phyloP scores from a whole-genome alignment of 2,888 invertebrate species.

The Oscheius myriophilus region DNA sequence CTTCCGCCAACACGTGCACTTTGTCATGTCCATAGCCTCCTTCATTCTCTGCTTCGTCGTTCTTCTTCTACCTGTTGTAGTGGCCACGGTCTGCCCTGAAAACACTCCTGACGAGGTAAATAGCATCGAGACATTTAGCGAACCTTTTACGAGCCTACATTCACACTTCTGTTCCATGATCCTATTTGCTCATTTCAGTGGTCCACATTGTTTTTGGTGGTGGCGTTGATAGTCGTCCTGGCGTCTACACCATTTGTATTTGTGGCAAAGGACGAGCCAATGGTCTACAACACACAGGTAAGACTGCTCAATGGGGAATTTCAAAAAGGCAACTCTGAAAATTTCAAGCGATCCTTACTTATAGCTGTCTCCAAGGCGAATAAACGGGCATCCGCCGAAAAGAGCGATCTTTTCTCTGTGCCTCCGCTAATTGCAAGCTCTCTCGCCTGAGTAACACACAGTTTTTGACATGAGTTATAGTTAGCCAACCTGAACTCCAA shows the following conservation, averaged over 20 bases:
- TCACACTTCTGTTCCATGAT: background rate
- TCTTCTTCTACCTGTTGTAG: slow-evolving; percentile 40
- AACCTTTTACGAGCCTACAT: background rate
- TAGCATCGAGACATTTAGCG: background rate
- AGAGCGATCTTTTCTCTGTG: no score
- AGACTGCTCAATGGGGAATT: no score
- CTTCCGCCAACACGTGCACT: slow-evolving; percentile 32
- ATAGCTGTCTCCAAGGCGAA: no score
- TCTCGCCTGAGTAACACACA: no score
- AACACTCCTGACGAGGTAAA: slow-evolving; percentile 42
- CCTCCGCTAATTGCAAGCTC: no score
- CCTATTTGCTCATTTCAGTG: slow-evolving; percentile 6
- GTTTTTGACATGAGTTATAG: no score
- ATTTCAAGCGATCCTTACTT: no score
- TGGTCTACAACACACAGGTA: background rate
- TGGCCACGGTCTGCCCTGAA: slow-evolving; percentile 38
- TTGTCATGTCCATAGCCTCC: slow-evolving; percentile 43
- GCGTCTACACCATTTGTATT: slow-evolving; percentile 29
- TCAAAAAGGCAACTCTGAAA: no score
- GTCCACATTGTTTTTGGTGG: slow-evolving; percentile 16
- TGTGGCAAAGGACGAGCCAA: slow-evolving; percentile 19
- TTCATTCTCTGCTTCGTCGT: slow-evolving; percentile 38
- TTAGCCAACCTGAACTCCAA: no score
- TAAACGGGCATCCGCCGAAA: background rate
- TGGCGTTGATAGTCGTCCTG: slow-evolving; percentile 21